Percentiles rank a stretch among this genome's conserved stretches.
These are phyloP conservation scores for Mayetiola destructor DNA, from an alignment of 2,888 invertebrate species.

Conservation along the genomic window DNA sequence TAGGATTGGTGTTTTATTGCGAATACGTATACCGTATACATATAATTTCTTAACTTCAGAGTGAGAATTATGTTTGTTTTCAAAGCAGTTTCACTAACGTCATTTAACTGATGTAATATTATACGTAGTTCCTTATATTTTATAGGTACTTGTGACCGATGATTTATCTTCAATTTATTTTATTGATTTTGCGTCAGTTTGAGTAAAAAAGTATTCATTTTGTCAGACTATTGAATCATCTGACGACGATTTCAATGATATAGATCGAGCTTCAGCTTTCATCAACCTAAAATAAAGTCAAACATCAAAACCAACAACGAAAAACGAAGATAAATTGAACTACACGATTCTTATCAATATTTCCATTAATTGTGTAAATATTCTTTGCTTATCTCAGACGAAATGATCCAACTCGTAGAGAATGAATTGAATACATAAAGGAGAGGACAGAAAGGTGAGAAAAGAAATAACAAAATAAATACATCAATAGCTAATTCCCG, in stretches of 20 bases:
- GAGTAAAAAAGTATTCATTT: background rate
- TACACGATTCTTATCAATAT: conserved; percentile 5
- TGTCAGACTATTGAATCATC: background rate
- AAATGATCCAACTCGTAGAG: background rate
- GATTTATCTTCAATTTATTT: background rate
- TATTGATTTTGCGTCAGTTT: background rate
- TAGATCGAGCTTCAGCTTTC: background rate
- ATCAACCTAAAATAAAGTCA: no score
- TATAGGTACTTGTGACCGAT: no score
- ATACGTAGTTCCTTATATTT: no score
- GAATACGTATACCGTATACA: background rate
- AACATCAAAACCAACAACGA: background rate
- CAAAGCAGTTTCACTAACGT: no score
- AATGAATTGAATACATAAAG: background rate
- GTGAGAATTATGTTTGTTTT: no score
- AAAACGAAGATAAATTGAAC: background rate
- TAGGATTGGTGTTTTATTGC: background rate
- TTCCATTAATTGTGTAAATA: conserved; percentile 12
- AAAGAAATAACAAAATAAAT: background rate
- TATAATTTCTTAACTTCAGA: background rate
- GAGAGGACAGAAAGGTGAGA: background rate
- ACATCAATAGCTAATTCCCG: background rate
- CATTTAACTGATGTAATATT: no score
- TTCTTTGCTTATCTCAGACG: conserved; percentile 1
- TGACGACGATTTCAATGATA: background rate